Evolutionary conservation across 2,113 vertebrate species (phyloP), one percentile per base, ranked within the genome.

Genomic region (Lepisosteus osseus): DNA sequence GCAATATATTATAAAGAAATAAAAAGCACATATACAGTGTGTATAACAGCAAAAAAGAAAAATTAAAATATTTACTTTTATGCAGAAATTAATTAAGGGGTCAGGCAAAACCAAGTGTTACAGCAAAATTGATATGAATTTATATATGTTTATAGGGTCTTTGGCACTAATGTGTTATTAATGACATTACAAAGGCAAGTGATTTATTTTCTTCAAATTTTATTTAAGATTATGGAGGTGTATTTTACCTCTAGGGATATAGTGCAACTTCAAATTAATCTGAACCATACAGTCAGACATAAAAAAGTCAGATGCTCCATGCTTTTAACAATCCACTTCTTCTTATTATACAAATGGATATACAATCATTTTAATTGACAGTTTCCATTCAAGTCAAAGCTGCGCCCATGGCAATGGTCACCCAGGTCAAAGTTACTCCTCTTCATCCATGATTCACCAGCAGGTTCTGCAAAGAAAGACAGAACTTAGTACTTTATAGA

Each of bases 381-480:
- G 45, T 43, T 13, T 57, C 44, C 72, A 43, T 15, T 44, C 68
- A 13, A 51, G 54, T 61, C 61, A 40, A 15, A 59, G 56, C 54
- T 41, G 54, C 41, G 40, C 45, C 6, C 15, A 12, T 29, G 56
- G 43, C 29, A 14, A 45, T 12, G 8, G 72, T 17, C 44, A 41
- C 56, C 66, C n/a, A 11, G 13, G 41, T 44, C 43, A 13, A 29
- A 69, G 64, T 14, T 3, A 17, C 29, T 44, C 29, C 64, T 84
- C 81, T 79, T 90, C 86, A 90, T 80, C 90, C 84, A 0, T 80
- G 89, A 79, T 88, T 90, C 74, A 90, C 85, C 80, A 87, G 70
- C 82, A 89, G 75, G 69, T 85, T 90, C 90, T 92, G 71, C 63
- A 15, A 54, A 72, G 14, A 51, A 54, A 65, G 40, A 56, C 40